Evolutionary conservation across 2,888 invertebrate species (phyloP).

Genomic region (Diplazon laetatorius): DNA sequence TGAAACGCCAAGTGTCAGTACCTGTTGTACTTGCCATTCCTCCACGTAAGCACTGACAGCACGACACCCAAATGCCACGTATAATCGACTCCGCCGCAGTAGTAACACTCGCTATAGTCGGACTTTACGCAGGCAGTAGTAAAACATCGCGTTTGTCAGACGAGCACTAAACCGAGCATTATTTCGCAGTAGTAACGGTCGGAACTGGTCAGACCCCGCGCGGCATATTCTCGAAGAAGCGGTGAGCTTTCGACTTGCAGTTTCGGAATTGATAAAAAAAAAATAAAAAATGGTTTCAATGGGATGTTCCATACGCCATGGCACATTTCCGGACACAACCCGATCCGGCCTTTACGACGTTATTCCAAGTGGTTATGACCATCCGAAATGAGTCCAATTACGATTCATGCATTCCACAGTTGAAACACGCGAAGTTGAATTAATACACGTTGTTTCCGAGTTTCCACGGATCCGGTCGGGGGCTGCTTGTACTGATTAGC

Average conservation of each 20-base stretch:
- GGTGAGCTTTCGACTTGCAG: background rate
- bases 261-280: background rate
- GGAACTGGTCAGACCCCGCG: background rate
- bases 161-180: background rate
- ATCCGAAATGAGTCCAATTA: constrained; percentile 52
- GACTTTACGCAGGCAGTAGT: constrained; percentile 8
- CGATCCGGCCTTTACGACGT: constrained; percentile 44
- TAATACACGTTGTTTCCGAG: constrained; percentile 38
- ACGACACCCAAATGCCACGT: background rate
- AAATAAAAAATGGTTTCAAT: too few species aligned
- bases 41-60: constrained; percentile 7
- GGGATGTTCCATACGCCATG: constrained; percentile 29
- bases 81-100: background rate
- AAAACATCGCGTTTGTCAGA: constrained; percentile 42
- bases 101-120: background rate
- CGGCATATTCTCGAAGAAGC: background rate
- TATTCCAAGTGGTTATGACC: constrained; percentile 16
- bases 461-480: constrained; percentile 27
- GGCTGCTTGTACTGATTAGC: constrained; percentile 28
- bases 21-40: background rate
- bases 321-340: constrained; percentile 47
- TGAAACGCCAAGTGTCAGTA: background rate
- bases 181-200: background rate
- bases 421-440: constrained; percentile 26
- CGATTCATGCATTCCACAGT: constrained; percentile 40